Evolutionary conservation across 30 jellyfish, hydroid and myxozoan genomes (phyloP).

Genomic region (Aurelia sp.): DNA sequence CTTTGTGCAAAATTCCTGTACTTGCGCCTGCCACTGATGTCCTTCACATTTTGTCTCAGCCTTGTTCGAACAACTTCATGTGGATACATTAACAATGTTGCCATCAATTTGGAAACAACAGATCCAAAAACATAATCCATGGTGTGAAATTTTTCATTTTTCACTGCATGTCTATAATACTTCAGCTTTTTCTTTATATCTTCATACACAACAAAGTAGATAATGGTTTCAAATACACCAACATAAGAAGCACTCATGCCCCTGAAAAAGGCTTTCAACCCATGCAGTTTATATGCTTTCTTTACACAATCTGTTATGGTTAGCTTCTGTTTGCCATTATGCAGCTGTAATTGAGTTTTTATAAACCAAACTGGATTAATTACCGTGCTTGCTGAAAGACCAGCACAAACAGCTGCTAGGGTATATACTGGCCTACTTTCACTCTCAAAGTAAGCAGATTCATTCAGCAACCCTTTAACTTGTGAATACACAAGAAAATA

Average conservation of each 20-base stretch:
- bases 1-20: slow-evolving; percentile 77
- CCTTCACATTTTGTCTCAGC: slow-evolving; percentile 75
- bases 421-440: slow-evolving; percentile 81
- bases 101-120: slow-evolving; percentile 68
- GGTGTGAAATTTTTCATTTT: slow-evolving; percentile 56
- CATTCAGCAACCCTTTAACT: slow-evolving; percentile 63
- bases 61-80: slow-evolving; percentile 96
- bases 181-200: slow-evolving; percentile 67
- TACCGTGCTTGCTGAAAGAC: slow-evolving; percentile 86
- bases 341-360: slow-evolving; percentile 92
- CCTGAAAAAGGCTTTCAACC: slow-evolving; percentile 80
- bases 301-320: slow-evolving; percentile 46
- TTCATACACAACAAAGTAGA: slow-evolving; percentile 84
- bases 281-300: slow-evolving; percentile 71
- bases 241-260: slow-evolving; percentile 94
- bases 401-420: slow-evolving; percentile 91
- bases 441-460: slow-evolving; percentile 60
- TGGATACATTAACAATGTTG: slow-evolving; percentile 82
- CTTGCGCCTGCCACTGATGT: slow-evolving; percentile 63
- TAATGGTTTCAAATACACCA: slow-evolving; percentile 85
- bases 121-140: slow-evolving; percentile 68
- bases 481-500: slow-evolving; percentile 86
- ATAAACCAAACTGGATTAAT: slow-evolving; percentile 96
- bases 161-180: slow-evolving; percentile 3
- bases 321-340: slow-evolving; percentile 33